Base-by-base conservation (phyloP, 2,113 vertebrate genomes). In the Melospiza georgiana region DNA sequence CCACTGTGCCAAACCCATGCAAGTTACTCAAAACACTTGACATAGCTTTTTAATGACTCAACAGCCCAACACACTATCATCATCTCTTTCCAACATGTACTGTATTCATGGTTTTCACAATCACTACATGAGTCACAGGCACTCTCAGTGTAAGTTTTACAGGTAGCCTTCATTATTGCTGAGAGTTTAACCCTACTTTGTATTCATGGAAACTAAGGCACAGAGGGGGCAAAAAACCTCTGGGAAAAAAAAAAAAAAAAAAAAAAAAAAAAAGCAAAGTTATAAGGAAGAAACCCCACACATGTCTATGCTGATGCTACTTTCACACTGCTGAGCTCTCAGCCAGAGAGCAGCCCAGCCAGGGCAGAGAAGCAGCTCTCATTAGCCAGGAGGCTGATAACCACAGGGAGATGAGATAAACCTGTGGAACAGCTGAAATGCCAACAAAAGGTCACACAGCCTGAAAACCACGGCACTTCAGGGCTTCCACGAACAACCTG, bases 31-130 rank as follows among this genome's bases (percentile, higher is more conserved):
- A 84, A 96, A 93, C 92, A 92, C 39, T 30, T 20, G 10, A 23
- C 90, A 78, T 81, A 86, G 44, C 52, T 92, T 83, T 61, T 74
- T 67, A 84, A 65, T 93, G 88, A 94, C 92, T 96, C 93, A 95
- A 77, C 68, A 84, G 71, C 73, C 73, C 35, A 54, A 39, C 30
- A 89, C 52, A 13, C 58, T 61, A 75, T 78, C 74, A 94, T 78
- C 74, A 81, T 24, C 73, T 89, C 77, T 58, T 87, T 90, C 86
- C 92, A 92, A 67, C 84, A 84, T 0, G 2, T 54, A 43, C 83
- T 37, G 79, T 84, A 89, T 59, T 79, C 49, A 46, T 58, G 69
- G 65, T 76, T 94, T 95, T 91, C 95, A 93, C 88, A 96, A 95
- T 86, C 86, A 51, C 74, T 65, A 15, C 23, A 0, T 89, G 90